Percentiles rank a stretch among this genome's conserved stretches.
Evolutionary conservation across 2,888 invertebrate genomes (phyloP).

Genomic region (Mesoligia furuncula): DNA sequence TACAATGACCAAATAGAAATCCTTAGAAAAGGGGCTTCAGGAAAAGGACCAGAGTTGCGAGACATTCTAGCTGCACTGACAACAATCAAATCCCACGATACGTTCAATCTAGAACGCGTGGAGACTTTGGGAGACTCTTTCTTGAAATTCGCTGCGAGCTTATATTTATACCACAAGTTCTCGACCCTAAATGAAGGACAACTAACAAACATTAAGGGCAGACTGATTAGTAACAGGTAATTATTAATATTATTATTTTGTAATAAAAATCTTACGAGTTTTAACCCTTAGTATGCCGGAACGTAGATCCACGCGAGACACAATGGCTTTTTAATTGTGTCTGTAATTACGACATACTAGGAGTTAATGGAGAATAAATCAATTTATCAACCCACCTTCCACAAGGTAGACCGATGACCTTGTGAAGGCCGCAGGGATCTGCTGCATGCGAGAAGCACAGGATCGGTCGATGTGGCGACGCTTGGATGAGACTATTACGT

Average conservation of each 20-base stretch:
- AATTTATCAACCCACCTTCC: background rate
- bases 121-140: constrained; percentile 98
- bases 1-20: constrained; percentile 79
- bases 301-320: too few relatives aligned
- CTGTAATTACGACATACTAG: too few relatives aligned
- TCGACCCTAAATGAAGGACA: constrained; percentile 94
- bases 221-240: constrained; percentile 95
- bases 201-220: constrained; percentile 93
- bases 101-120: constrained; percentile 94
- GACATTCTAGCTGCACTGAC: constrained; percentile 92
- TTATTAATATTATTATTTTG: constrained; percentile 73
- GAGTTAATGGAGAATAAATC: background rate
- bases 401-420: background rate
- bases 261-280: background rate
- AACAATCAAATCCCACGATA: constrained; percentile 93
- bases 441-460: background rate
- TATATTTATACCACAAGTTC: constrained; percentile 93
- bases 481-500: background rate
- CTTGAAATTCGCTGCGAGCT: constrained; percentile 94
- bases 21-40: constrained; percentile 65
- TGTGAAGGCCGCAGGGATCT: background rate
- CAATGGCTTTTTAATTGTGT: too few relatives aligned
- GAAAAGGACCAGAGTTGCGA: constrained; percentile 86
- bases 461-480: background rate
- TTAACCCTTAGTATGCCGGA: too few relatives aligned